phyloP scores from a whole-genome alignment of 2,888 invertebrate genomes.

The Lepidochrysops patricia region DNA sequence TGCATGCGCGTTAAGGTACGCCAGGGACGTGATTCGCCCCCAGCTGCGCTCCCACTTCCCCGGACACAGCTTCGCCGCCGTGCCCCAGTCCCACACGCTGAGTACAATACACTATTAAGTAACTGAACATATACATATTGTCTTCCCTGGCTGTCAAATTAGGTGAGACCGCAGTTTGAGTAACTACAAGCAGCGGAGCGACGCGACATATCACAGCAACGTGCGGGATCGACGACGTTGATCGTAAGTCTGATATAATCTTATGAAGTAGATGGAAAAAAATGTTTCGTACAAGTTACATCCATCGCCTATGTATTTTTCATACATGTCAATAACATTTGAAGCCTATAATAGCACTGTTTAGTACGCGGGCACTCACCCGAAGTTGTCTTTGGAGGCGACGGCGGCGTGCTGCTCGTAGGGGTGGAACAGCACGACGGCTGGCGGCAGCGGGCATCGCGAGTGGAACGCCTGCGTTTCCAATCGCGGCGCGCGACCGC shows the following conservation, averaged over 20 bases:
- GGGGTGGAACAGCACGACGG: slow-evolving; percentile 89
- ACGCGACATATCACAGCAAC: no score
- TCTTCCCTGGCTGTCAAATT: no score
- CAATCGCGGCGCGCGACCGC: slow-evolving; percentile 74
- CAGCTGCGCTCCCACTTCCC: slow-evolving; percentile 70
- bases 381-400: slow-evolving; percentile 88
- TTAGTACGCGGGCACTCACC: slow-evolving; percentile 57
- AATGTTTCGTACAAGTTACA: no score
- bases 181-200: no score
- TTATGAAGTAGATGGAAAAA: no score
- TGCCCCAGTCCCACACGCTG: slow-evolving; percentile 88
- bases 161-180: no score
- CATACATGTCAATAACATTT: not conserved
- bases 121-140: no score
- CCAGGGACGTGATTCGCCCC: slow-evolving; percentile 85
- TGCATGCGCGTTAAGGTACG: slow-evolving; percentile 91
- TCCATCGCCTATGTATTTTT: no score
- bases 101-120: not conserved
- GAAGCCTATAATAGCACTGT: no score
- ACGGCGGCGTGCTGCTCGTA: slow-evolving; percentile 92
- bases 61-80: slow-evolving; percentile 79
- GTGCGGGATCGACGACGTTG: no score
- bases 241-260: no score
- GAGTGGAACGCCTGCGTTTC: slow-evolving; percentile 90
- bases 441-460: slow-evolving; percentile 84